Percentiles rank a stretch among this genome's conserved stretches.
These are phyloP conservation scores for Esperia sulphurella DNA, from an alignment of 2,888 invertebrate species.

Conservation along the genomic window DNA sequence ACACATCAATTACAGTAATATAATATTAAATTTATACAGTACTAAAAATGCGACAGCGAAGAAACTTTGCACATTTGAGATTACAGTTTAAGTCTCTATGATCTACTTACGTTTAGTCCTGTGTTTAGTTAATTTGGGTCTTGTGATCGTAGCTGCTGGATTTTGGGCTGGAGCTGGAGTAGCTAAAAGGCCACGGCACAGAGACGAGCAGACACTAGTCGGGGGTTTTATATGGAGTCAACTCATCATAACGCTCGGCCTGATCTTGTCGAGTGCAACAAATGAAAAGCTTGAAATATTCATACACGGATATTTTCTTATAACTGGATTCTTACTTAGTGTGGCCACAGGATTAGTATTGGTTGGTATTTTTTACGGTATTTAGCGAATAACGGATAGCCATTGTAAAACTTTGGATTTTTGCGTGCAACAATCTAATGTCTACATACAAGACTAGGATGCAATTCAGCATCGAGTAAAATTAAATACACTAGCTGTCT, in stretches of 20 bases:
- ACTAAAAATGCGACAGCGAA: not conserved
- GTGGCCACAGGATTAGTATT: slow-evolving; percentile 31
- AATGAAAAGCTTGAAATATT: slow-evolving; percentile 33
- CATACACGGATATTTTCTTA: slow-evolving; percentile 44
- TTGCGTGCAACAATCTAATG: too few relatives aligned
- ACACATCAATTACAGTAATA: too few relatives aligned
- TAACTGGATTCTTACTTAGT: slow-evolving; percentile 37
- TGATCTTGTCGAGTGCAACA: slow-evolving; percentile 41
- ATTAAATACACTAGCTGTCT: too few relatives aligned
- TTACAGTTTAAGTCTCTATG: slow-evolving; percentile 11
- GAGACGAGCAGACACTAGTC: slow-evolving; percentile 54
- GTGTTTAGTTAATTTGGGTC: slow-evolving; percentile 36
- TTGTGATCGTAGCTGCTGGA: slow-evolving; percentile 38
- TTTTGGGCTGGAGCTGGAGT: slow-evolving; percentile 47
- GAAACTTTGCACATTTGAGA: not conserved
- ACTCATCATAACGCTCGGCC: slow-evolving; percentile 46
- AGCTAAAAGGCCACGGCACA: slow-evolving; percentile 28
- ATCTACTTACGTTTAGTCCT: slow-evolving; percentile 24
- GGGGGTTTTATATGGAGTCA: slow-evolving; percentile 66
- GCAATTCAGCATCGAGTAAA: too few relatives aligned
- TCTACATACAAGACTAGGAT: too few relatives aligned
- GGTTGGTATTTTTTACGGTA: slow-evolving; percentile 25
- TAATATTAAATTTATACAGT: not conserved
- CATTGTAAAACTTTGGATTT: too few relatives aligned
- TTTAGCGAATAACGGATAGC: not conserved